Percentiles rank a stretch among this genome's conserved stretches.
Conservation (phyloP, 2,797 vertebrate species). For the Melanotaenia parkinsoni region DNA sequence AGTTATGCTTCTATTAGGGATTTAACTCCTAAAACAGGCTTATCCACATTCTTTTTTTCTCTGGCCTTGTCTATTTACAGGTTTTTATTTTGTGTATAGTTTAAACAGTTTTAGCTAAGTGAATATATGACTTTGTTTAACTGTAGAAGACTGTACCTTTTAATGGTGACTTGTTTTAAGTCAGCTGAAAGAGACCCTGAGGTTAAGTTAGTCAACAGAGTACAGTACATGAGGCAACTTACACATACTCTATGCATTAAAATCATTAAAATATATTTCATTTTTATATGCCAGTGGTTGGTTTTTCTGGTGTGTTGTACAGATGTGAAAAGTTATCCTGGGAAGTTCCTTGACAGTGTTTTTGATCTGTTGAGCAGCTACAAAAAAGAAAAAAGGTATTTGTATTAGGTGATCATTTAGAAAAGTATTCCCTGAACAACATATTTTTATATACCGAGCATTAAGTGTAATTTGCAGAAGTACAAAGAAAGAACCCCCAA, state of each 20-base stretch:
- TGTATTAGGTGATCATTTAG: conserved; percentile 66
- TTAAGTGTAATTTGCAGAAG: conserved; percentile 52
- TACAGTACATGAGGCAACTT: conserved; percentile 61
- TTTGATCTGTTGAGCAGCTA: conserved; percentile 40
- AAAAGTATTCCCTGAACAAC: conserved; percentile 81
- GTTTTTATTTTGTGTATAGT: conserved; percentile 13
- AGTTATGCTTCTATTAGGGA: conserved; percentile 26
- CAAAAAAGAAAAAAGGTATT: conserved; percentile 57
- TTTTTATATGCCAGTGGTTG: conserved; percentile 49
- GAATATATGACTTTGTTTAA: conserved; percentile 34
- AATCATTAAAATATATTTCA: conserved; percentile 49
- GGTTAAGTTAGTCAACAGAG: conserved; percentile 53
- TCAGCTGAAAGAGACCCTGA: conserved; percentile 58
- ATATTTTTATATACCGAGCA: conserved; percentile 51
- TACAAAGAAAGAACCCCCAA: conserved; percentile 38
- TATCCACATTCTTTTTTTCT: conserved; percentile 20
- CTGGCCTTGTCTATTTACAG: conserved; percentile 53
- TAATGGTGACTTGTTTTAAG: conserved; percentile 28
- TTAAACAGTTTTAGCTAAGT: conserved; percentile 18
- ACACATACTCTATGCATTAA: conserved; percentile 26
- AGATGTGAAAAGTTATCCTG: conserved; percentile 45
- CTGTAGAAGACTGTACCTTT: conserved; percentile 9
- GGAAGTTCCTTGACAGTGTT: conserved; percentile 38
- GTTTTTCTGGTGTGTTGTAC: conserved; percentile 39
- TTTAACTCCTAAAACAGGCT: conserved; percentile 10